A percentile compares a stretch with the other conserved stretches of the same genome.
phyloP scores from a whole-genome alignment of 2,797 vertebrate species.

The Luscinia megarhynchos region DNA sequence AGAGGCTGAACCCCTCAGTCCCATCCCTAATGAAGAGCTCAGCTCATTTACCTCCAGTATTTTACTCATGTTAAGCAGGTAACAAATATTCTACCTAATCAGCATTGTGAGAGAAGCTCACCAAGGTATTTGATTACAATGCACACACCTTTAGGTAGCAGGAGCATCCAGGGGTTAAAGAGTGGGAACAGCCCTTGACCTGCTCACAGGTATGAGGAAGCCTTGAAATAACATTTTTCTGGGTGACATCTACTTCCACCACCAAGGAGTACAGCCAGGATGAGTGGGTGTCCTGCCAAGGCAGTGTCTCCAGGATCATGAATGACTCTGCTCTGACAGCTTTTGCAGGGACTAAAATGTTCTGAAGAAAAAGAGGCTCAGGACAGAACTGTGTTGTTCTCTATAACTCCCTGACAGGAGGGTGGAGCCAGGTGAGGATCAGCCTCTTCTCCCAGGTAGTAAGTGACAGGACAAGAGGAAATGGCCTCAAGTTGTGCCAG shows the following conservation, averaged over 20 bases:
- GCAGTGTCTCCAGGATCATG: neutral
- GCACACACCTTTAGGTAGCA: neutral
- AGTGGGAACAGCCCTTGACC: neutral
- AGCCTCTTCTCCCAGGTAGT: neutral
- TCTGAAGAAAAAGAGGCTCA: neutral
- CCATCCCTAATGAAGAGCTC: neutral
- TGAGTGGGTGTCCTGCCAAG: neutral
- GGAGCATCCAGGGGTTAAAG: neutral
- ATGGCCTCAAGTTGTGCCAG: neutral
- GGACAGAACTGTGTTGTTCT: neutral
- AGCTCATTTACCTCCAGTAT: neutral
- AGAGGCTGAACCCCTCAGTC: neutral
- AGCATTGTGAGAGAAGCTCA: neutral
- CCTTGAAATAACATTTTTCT: neutral
- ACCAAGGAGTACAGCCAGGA: neutral
- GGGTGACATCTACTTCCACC: neutral
- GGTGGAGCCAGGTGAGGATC: neutral
- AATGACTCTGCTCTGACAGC: neutral
- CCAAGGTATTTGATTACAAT: neutral
- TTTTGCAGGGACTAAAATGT: neutral
- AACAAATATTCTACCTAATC: neutral
- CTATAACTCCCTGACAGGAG: neutral
- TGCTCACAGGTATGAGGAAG: neutral
- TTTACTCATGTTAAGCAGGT: neutral
- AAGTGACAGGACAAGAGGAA: neutral